Evolutionary conservation across 1,140 invertebrate genomes (phyloP).

Genomic region (Daktulosphaira vitifoliae): DNA sequence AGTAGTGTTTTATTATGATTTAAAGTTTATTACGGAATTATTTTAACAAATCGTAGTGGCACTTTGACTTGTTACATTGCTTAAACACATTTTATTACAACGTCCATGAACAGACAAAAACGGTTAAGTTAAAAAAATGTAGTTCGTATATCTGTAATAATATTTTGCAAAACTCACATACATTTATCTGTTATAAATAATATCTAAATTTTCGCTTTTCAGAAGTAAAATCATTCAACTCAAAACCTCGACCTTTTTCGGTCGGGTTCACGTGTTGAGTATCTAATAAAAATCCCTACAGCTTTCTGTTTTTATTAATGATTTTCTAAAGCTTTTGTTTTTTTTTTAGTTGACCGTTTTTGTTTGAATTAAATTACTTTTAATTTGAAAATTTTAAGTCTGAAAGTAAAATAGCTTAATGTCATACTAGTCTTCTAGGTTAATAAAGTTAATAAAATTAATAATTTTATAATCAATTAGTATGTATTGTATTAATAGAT

Average conservation of each 20-base stretch:
- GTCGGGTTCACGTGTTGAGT: not conserved
- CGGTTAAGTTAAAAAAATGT: slow-evolving; percentile 15
- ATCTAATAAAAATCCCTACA: slow-evolving; percentile 8
- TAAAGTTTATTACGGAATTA: too few species aligned
- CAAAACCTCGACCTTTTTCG: slow-evolving; percentile 55
- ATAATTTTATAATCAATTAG: too few species aligned
- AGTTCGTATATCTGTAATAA: slow-evolving; percentile 39
- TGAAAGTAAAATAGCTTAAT: not conserved
- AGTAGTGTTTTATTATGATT: too few species aligned
- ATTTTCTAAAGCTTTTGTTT: slow-evolving; percentile 27
- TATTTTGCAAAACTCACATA: too few species aligned
- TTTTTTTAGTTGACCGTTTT: slow-evolving; percentile 19
- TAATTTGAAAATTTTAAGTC: not conserved
- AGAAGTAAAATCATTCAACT: slow-evolving; percentile 55
- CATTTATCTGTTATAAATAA: too few species aligned
- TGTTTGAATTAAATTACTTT: slow-evolving; percentile 30
- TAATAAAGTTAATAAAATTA: too few species aligned
- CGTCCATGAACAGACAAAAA: slow-evolving; percentile 5
- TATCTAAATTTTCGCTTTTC: slow-evolving; percentile 47
- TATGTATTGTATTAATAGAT: too few species aligned
- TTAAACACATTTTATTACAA: too few species aligned
- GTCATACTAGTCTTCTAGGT: too few species aligned
- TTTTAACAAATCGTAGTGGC: too few species aligned
- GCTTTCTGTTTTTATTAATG: slow-evolving; percentile 21
- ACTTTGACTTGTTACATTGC: too few species aligned